These are phyloP conservation scores for Athrips mouffetella DNA, from an alignment of 2,888 invertebrate genomes.

Conservation along the genomic window DNA sequence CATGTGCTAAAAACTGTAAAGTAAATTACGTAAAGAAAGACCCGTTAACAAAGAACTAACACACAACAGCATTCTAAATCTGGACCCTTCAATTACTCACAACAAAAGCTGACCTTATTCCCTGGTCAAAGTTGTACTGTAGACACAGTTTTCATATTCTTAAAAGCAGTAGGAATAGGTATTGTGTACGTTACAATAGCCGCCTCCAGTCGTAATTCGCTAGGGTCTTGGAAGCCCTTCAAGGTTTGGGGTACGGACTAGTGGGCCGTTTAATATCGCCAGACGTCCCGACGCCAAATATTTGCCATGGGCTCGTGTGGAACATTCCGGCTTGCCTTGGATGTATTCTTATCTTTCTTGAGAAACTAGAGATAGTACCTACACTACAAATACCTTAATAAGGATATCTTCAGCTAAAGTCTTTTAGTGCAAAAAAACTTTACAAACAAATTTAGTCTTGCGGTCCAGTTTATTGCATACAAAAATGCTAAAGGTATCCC, in stretches of 20 bases:
- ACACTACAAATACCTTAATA: no score
- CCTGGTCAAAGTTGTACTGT: slow-evolving; percentile 19
- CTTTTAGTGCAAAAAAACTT: no score
- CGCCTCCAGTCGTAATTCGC: slow-evolving; percentile 40
- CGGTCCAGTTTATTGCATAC: no score
- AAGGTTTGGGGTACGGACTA: slow-evolving; percentile 30
- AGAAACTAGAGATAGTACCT: neutral
- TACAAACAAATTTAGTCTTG: no score
- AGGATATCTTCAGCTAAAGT: no score
- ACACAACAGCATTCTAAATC: no score
- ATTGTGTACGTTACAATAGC: slow-evolving; percentile 43
- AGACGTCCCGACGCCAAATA: slow-evolving; percentile 51
- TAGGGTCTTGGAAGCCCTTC: slow-evolving; percentile 47
- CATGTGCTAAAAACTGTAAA: no score
- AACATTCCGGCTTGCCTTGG: slow-evolving; percentile 28
- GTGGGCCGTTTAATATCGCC: slow-evolving; percentile 36
- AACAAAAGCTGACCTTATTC: slow-evolving; percentile 24
- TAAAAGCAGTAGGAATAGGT: slow-evolving; percentile 39
- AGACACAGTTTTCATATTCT: slow-evolving; percentile 40
- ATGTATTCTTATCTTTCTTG: neutral
- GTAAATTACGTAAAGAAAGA: no score
- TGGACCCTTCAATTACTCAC: no score
- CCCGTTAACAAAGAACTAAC: no score
- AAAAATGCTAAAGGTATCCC: no score
- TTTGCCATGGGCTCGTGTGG: slow-evolving; percentile 41